Evolutionary conservation across 2,888 invertebrate species (phyloP).

Genomic region (Zygogramma bicolorata): DNA sequence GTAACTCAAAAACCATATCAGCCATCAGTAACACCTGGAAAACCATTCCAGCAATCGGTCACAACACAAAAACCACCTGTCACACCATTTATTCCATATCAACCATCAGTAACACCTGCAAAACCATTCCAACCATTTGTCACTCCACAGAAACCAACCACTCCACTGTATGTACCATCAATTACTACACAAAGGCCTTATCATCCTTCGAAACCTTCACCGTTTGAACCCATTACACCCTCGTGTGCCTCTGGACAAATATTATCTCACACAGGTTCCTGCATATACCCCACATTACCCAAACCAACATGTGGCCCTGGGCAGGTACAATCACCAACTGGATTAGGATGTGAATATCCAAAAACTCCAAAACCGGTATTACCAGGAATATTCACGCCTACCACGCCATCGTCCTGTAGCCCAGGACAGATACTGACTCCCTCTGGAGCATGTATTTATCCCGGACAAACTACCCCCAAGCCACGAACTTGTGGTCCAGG

Average conservation of each 20-base stretch:
- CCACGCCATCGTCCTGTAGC: conserved; percentile 16
- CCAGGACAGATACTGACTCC: conserved; percentile 33
- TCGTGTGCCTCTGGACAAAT: conserved; percentile 45
- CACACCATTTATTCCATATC: conserved; percentile 35
- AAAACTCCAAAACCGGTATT: conserved; percentile 29
- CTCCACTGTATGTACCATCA: conserved; percentile 39
- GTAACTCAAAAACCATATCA: conserved; percentile 47
- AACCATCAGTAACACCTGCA: conserved; percentile 39
- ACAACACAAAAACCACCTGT: conserved; percentile 43
- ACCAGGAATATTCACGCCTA: neutral
- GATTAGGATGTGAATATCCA: conserved; percentile 36
- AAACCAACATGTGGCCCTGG: conserved; percentile 32
- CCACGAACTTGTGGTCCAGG: conserved; percentile 35
- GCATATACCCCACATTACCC: conserved; percentile 33
- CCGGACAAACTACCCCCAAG: conserved; percentile 18
- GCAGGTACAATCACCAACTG: conserved; percentile 31
- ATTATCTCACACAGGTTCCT: conserved; percentile 41
- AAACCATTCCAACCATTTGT: conserved; percentile 40
- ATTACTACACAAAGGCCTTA: conserved; percentile 43
- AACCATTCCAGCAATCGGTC: conserved; percentile 46
- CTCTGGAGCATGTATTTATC: conserved; percentile 36
- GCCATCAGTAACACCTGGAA: conserved; percentile 44
- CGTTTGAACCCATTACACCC: conserved; percentile 8
- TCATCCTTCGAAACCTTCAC: conserved; percentile 8
- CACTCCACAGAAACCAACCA: conserved; percentile 41